Conservation (phyloP, 2,888 invertebrate species). For the Diachrysia chrysitis region DNA sequence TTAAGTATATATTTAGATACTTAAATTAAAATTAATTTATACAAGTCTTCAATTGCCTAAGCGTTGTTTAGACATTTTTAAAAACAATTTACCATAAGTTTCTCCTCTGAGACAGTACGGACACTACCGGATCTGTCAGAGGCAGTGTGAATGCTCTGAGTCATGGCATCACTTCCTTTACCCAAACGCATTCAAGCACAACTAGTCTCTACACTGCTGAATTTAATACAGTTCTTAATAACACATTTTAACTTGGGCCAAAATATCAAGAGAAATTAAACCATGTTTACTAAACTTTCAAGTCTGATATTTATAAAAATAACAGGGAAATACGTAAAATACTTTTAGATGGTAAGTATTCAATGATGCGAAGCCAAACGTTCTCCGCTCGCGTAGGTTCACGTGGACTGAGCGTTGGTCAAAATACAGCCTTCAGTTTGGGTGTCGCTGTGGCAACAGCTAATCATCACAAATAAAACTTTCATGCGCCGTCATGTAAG, state of each 20-base stretch:
- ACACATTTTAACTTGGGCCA: constrained; percentile 26
- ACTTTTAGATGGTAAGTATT: constrained; percentile 56
- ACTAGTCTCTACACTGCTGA: constrained; percentile 10
- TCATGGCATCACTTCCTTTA: constrained; percentile 78
- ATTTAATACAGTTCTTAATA: not conserved
- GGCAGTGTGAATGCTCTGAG: constrained; percentile 76
- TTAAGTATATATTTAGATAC: too few relatives aligned
- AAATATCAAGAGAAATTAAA: constrained; percentile 3
- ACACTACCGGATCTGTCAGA: constrained; percentile 78
- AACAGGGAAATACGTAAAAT: constrained; percentile 6
- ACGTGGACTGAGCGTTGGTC: constrained; percentile 82
- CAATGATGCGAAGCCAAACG: constrained; percentile 57
- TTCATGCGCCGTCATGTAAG: constrained; percentile 72
- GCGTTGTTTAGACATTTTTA: not conserved
- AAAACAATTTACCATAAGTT: constrained; percentile 77
- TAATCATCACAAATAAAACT: constrained; percentile 86
- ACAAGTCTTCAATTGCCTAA: too few relatives aligned
- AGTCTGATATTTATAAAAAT: not conserved
- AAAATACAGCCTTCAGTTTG: constrained; percentile 80
- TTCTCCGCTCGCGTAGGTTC: constrained; percentile 67
- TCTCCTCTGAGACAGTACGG: constrained; percentile 83
- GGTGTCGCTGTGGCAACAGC: constrained; percentile 82
- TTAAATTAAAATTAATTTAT: too few relatives aligned
- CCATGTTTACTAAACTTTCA: not conserved
- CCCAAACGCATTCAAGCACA: constrained; percentile 43